These are phyloP conservation scores for Alouatta palliata DNA, from an alignment of 2,113 vertebrate species.

Conservation along the genomic window DNA sequence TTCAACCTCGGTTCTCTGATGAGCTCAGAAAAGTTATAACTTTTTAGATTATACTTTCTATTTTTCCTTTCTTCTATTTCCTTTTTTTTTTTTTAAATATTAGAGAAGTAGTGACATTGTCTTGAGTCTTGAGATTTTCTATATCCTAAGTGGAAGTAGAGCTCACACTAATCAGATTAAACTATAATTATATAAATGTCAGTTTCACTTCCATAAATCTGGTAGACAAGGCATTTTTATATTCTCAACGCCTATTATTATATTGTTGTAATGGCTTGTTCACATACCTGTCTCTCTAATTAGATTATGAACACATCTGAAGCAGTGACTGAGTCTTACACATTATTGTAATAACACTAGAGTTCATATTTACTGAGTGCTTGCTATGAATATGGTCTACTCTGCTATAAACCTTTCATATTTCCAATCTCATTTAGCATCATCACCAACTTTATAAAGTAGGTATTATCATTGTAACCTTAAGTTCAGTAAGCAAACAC, in stretches of 20 bases:
- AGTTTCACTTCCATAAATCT: background rate
- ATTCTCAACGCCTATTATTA: background rate
- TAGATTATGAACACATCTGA: background rate
- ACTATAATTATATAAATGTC: background rate
- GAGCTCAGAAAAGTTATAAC: background rate
- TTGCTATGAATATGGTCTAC: background rate
- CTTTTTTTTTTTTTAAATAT: background rate
- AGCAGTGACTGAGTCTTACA: background rate
- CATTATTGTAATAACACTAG: background rate
- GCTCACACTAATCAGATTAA: background rate
- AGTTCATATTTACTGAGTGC: background rate
- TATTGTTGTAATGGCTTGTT: background rate
- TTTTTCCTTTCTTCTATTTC: background rate
- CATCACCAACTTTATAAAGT: background rate
- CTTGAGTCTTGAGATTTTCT: background rate
- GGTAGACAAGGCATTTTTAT: background rate
- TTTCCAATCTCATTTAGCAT: background rate
- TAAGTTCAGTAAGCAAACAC: background rate
- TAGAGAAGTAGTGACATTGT: background rate
- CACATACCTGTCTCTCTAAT: background rate
- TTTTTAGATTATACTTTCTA: background rate
- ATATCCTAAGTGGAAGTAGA: background rate
- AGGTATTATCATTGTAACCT: background rate
- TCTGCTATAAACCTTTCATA: background rate
- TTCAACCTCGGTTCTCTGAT: background rate